Evolutionary conservation across 1,140 invertebrate genomes (phyloP), one percentile per base, ranked within the genome.

Genomic region (Steinernema feltiae): DNA sequence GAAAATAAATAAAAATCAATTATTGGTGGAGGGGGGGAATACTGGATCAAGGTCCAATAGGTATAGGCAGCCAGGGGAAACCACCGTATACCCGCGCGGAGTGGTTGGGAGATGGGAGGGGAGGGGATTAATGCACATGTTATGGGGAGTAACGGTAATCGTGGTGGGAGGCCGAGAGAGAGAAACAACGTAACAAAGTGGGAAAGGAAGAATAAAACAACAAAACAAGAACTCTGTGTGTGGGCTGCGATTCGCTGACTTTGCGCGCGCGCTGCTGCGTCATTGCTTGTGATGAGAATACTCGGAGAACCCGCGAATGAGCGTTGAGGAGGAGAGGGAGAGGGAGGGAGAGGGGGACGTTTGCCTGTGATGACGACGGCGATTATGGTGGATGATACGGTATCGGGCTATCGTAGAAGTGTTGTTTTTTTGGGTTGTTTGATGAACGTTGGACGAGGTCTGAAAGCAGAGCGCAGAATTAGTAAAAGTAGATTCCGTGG

Each of bases 21-120:
- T 7, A 41, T 41, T 41, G 18, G 35, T 41, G 35, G 35, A 41
- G 18, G 35, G 7, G 7, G 35, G 35, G 35, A 41, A 41, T 41
- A 7, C 35, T 18, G n/a, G n/a, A n/a, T n/a, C n/a, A n/a, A n/a
- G n/a, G n/a, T 41, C 35, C 35, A 41, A 41, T 41, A 63, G 53
- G 53, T 63, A 63, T 63, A 63, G 53, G 53, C 53, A 63, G 53
- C 53, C 53, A 63, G 53, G n/a, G n/a, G 53, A 63, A 7, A 63
- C 53, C 53, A 63, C 53, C 53, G 53, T 63, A 63, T 63, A 63
- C 53, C 53, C 53, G 53, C 53, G 53, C 12, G 53, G 24, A 63
- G 53, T 63, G 53, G 53, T 63, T 41, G 18, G n/a, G n/a, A n/a
- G n/a, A n/a, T n/a, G n/a, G n/a, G n/a, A n/a, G n/a, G n/a, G n/a